A percentile compares a stretch with the other conserved stretches of the same genome.
Evolutionary conservation across 2,888 invertebrate genomes (phyloP).

Genomic region (Mesorhabditis spiculigera): DNA sequence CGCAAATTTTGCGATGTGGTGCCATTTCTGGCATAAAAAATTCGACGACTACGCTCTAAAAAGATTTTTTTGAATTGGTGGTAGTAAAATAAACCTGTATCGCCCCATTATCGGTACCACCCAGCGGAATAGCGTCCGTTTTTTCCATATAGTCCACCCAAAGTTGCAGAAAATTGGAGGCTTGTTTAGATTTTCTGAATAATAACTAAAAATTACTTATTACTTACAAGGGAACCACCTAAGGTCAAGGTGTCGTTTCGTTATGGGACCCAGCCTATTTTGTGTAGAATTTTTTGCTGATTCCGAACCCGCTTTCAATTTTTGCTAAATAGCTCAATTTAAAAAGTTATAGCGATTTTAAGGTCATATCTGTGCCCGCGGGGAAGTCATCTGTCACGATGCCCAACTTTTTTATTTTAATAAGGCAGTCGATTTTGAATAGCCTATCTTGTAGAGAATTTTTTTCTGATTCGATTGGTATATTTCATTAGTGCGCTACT

Average conservation of each 20-base stretch:
- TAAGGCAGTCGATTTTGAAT: too few relatives aligned
- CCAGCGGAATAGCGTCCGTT: neutral
- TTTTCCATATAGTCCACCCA: neutral
- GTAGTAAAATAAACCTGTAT: neutral
- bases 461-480: too few relatives aligned
- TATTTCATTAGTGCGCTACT: too few relatives aligned
- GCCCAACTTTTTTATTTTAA: too few relatives aligned
- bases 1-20: slow-evolving; percentile 1
- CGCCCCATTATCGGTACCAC: slow-evolving; percentile 1
- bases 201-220: neutral
- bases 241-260: neutral
- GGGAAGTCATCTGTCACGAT: too few relatives aligned
- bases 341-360: too few relatives aligned
- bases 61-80: neutral
- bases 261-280: too few relatives aligned
- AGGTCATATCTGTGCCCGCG: too few relatives aligned
- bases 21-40: neutral
- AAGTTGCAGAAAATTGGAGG: neutral
- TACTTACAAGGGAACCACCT: neutral
- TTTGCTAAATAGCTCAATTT: too few relatives aligned
- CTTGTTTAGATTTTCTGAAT: neutral
- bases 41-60: slow-evolving; percentile 1
- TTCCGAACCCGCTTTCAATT: too few relatives aligned
- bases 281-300: too few relatives aligned
- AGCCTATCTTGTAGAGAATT: too few relatives aligned